These are phyloP conservation scores for Chitala chitala DNA, from an alignment of 2,113 vertebrate genomes.

Conservation along the genomic window DNA sequence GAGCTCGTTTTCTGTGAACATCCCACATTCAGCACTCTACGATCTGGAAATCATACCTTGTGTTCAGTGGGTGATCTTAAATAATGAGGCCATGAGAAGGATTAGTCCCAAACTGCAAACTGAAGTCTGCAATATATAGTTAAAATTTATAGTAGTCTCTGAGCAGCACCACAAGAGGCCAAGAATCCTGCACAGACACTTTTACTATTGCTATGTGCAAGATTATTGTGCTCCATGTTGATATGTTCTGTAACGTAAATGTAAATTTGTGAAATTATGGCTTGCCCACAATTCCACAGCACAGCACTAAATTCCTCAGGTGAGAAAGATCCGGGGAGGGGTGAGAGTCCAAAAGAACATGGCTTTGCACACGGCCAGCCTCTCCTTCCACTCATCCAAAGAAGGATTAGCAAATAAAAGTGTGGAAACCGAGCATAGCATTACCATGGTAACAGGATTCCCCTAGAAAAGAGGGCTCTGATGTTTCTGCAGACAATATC, in stretches of 20 bases:
- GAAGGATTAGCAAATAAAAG: constrained; percentile 14
- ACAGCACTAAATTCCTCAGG: neutral
- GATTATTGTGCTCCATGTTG: neutral
- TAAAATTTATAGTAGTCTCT: neutral
- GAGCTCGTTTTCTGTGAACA: neutral
- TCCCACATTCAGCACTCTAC: neutral
- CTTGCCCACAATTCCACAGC: neutral
- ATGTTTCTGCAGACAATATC: constrained; percentile 9
- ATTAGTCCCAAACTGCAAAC: too few relatives aligned
- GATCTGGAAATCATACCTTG: neutral
- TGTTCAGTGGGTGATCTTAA: neutral
- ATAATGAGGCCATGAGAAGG: neutral
- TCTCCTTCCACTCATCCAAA: constrained; percentile 8
- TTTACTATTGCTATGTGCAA: neutral
- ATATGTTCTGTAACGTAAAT: neutral
- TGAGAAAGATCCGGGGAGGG: neutral
- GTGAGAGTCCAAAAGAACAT: neutral
- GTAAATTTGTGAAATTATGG: neutral
- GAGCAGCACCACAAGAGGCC: neutral
- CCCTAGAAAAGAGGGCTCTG: neutral
- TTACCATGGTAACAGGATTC: constrained; percentile 18
- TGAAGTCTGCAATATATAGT: too few relatives aligned
- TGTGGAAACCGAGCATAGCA: constrained; percentile 13
- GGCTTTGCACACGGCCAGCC: neutral
- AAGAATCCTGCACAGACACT: neutral